Percentiles rank a stretch among this genome's conserved stretches.
Conservation (phyloP, 2,113 vertebrate genomes). For the Sinocyclocheilus anshuiensis region DNA sequence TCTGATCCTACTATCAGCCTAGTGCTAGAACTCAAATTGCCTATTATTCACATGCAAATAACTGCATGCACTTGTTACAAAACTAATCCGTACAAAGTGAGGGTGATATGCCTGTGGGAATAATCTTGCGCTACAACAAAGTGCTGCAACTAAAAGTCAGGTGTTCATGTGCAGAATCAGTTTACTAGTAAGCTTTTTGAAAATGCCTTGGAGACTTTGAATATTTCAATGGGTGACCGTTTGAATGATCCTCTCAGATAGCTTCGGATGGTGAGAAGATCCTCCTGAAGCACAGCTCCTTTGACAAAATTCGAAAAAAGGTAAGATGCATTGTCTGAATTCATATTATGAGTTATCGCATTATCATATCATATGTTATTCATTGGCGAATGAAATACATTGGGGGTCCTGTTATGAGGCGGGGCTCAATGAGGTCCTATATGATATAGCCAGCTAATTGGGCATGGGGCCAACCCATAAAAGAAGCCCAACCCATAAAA, state of each 20-base stretch:
- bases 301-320: constrained; percentile 47
- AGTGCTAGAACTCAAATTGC: neutral
- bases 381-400: neutral
- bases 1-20: neutral
- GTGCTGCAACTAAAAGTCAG: too few relatives aligned
- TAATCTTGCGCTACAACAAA: too few relatives aligned
- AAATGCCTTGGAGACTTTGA: constrained; percentile 10
- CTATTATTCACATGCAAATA: neutral
- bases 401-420: neutral
- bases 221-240: too few relatives aligned
- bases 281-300: constrained; percentile 42
- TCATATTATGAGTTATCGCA: neutral
- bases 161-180: too few relatives aligned
- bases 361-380: neutral
- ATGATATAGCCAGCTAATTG: neutral
- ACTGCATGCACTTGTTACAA: neutral
- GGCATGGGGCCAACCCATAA: neutral
- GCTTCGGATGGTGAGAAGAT: constrained; percentile 40
- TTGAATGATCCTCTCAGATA: constrained; percentile 19
- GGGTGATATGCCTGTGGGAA: too few relatives aligned
- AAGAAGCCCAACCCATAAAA: neutral
- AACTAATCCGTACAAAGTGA: too few relatives aligned
- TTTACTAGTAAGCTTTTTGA: neutral
- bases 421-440: neutral
- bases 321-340: constrained; percentile 9